Conservation (phyloP, 37 sponge, comb jelly and placozoan genomes). For the Haliclona indistincta region DNA sequence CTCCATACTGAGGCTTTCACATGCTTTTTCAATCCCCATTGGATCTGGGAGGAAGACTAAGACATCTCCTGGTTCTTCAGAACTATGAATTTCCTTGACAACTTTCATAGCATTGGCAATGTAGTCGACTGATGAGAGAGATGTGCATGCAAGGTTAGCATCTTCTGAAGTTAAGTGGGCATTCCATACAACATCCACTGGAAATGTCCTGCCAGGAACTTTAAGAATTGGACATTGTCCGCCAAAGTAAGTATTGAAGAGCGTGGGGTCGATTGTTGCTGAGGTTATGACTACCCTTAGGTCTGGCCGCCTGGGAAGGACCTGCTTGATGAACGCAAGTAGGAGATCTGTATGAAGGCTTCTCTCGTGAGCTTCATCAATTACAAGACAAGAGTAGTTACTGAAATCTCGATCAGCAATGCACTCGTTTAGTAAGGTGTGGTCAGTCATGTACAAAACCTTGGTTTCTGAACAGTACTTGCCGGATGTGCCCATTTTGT, state of each 20-base stretch:
- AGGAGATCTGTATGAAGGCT: slow-evolving; percentile 81
- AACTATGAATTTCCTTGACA: slow-evolving; percentile 26
- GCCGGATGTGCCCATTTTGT: slow-evolving; percentile 40
- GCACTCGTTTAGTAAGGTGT: slow-evolving; percentile 61
- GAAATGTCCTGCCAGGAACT: slow-evolving; percentile 74
- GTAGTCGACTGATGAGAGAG: not conserved
- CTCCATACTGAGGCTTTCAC: not conserved
- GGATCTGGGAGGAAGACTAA: slow-evolving; percentile 88
- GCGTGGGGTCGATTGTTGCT: slow-evolving; percentile 75
- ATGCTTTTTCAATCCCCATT: slow-evolving; percentile 72
- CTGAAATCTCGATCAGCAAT: slow-evolving; percentile 45
- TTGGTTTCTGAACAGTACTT: slow-evolving; percentile 25
- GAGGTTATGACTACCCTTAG: slow-evolving; percentile 80
- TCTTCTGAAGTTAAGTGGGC: not conserved
- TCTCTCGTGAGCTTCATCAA: slow-evolving; percentile 90
- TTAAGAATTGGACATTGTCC: slow-evolving; percentile 17
- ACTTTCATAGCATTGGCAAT: slow-evolving; percentile 14
- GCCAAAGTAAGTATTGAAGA: slow-evolving; percentile 55
- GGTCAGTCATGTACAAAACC: slow-evolving; percentile 70
- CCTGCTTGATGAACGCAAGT: slow-evolving; percentile 65
- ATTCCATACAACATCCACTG: slow-evolving; percentile 64
- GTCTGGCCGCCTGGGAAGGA: slow-evolving; percentile 50
- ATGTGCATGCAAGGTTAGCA: not conserved
- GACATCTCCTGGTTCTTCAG: slow-evolving; percentile 58
- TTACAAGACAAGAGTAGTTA: slow-evolving; percentile 61